Evolutionary conservation across 2,113 vertebrate genomes (phyloP), one percentile per base, ranked within the genome.

Genomic region (Phodopus roborovskii): DNA sequence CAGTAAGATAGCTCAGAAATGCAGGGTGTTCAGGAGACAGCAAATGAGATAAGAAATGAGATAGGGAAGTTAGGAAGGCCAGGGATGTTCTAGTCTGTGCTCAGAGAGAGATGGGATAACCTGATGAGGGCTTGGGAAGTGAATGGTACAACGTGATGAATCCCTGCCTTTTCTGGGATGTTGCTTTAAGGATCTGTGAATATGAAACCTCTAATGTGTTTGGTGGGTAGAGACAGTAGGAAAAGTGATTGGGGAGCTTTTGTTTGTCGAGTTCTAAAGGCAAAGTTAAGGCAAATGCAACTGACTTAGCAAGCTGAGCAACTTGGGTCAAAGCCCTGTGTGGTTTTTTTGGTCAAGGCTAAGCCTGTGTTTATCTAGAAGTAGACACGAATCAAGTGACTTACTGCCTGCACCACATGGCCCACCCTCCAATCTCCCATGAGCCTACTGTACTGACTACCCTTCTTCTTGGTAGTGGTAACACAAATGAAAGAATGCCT

Each of bases 31-130:
- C 1, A 0, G 83, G 53, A 97, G 96, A 94, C 50, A 96, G 88
- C 53, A 85, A 95, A 94, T 88, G 79, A 93, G 48, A 88, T 94
- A 94, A 93, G 84, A 85, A 95, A 93, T 45, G 87, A 79, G 96
- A 89, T 24, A 94, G 77, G 83, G 45, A 70, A 79, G 58, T 1
- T 26, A 79, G 62, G 58, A 94, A 93, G 92, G 36, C 70, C 70
- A 45, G 84, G 58, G 48, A 39, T 81, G 50, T 28, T 93, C 70
- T 33, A 24, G 26, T 94, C 79, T 94, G 3, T 16, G 7, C 77
- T 93, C 50, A 71, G 33, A 85, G 74, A 91, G 3, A 45, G 26
- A 60, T 42, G 22, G 22, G 33, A 42, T 68, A 82, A 83, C 16
- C 24, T 30, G 11, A 53, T 36, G 5, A 95, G 74, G 85, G 82